Base-by-base conservation (phyloP, 1,140 invertebrate genomes). In the Euura lappo region DNA sequence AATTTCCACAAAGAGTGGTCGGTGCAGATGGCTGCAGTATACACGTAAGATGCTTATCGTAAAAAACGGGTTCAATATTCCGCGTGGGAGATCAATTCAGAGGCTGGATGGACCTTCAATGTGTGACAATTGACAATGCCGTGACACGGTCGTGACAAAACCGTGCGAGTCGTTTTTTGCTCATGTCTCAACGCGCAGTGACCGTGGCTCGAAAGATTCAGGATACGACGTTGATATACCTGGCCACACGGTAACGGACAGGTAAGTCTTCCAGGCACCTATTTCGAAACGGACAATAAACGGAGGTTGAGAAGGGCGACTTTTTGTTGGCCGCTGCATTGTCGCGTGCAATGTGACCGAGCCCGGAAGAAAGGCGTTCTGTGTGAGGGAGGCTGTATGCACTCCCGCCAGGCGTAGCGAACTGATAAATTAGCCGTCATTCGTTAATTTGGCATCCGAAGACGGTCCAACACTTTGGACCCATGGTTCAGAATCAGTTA, bases 41-140 rank as follows among this genome's bases (percentile, higher is more conserved):
- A 45, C 69, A 44, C 69, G 70, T 73, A 73, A 76, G 72, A 76
- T 76, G 65, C 72, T 76, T 76, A 76, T 76, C 72, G 76, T 72
- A 74, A 71, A 72, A 77, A 80, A 81, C 79, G 78, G 78, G 79
- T 82, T 82, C 79, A 79, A 81, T 83, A 78, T 76, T 76, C 71
- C 72, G 83, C 84, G 85, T 86, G 85, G 85, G 85, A 86, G 84
- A 84, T 80, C 80, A 70, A 72, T 28, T 28, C 28, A 77, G 75
- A 76, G 77, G 11, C 11, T 60, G 13, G 51, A n/a, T 60, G 51
- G 51, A 60, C 51, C 51, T 60, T 8, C 51, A 68, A 28, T 68
- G 78, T 72, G 76, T 82, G 81, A 82, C 79, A 82, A 82, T 77
- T 66, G 72, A 75, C 69, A 72, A 72, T 5, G 28, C 51, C 70